Percentiles rank a stretch among this genome's conserved stretches.
Evolutionary conservation across 2,888 invertebrate species (phyloP).

Genomic region (Mesochorus sp.): DNA sequence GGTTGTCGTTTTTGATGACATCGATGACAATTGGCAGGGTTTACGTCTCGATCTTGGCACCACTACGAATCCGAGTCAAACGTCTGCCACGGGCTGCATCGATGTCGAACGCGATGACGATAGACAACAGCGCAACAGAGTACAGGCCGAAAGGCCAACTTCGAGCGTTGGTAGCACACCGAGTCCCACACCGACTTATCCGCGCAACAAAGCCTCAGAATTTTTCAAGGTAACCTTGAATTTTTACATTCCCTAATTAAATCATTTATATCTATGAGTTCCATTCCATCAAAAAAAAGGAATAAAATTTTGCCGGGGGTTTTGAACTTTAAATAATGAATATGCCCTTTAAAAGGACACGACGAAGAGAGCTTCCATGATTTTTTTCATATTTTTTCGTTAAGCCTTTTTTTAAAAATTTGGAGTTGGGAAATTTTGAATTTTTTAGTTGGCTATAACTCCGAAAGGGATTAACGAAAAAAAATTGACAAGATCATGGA

Average conservation of each 20-base stretch:
- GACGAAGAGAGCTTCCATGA: too few relatives aligned
- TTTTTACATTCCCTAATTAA: not conserved
- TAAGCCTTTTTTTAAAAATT: too few relatives aligned
- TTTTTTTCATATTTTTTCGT: too few relatives aligned
- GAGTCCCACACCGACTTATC: conserved; percentile 79
- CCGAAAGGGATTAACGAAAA: too few relatives aligned
- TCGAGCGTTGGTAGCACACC: conserved; percentile 80
- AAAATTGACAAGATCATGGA: too few relatives aligned
- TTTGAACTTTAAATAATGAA: too few relatives aligned
- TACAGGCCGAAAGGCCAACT: conserved; percentile 77
- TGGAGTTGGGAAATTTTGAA: too few relatives aligned
- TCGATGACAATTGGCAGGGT: conserved; percentile 92
- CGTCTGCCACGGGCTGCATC: conserved; percentile 66
- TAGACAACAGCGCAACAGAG: conserved; percentile 67
- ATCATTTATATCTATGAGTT: too few relatives aligned
- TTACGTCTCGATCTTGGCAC: conserved; percentile 76
- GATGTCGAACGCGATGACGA: conserved; percentile 69
- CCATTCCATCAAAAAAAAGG: too few relatives aligned
- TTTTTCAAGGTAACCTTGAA: conserved; percentile 83
- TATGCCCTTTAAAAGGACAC: too few relatives aligned
- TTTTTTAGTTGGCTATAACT: too few relatives aligned
- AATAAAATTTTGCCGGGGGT: too few relatives aligned
- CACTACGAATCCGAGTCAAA: conserved; percentile 72
- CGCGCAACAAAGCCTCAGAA: conserved; percentile 82
- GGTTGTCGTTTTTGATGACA: conserved; percentile 93